Evolutionary conservation across 1,140 invertebrate species (phyloP), one percentile per base, ranked within the genome.

Genomic region (Drosophila sechellia): DNA sequence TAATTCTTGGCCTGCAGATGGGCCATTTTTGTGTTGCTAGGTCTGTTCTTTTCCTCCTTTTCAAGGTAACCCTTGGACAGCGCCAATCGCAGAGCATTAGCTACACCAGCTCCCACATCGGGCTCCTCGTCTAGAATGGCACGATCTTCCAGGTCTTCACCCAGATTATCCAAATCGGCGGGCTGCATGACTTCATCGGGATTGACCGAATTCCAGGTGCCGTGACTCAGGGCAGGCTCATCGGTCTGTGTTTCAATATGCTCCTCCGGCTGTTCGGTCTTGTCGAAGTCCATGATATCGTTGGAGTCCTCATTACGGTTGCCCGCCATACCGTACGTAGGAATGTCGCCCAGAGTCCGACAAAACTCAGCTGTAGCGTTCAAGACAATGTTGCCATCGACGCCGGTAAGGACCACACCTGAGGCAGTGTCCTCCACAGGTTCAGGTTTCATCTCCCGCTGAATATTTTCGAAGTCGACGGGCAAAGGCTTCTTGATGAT

Each of bases 321-420:
- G 39, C 97, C 96, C 48, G 97, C 95, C 89, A 96, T 95, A 13
- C 97, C 96, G 92, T 98, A 97, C 0, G 97, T 98, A 39, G 98
- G 98, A 85, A 99, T 98, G 92, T 99, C 98, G 22, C 98, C 98
- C 3, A 99, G 93, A 40, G 97, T 98, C 75, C 98, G 94, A 92
- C 98, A 99, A 94, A 99, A 99, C 93, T 99, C 98, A 1, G 98
- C 98, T 0, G 98, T 99, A 12, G 97, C 95, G 93, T 99, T 98
- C 34, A 99, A 93, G 34, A 97, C 94, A 77, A 99, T 98, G 68
- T 94, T 94, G 3, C 94, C 93, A 55, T 90, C 80, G 15, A 50
- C 72, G 3, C 79, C 49, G 42, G 49, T 70, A 1, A 80, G 43
- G 4, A 68, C 56, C 6, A 58, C 76, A 20, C 43, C 61, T 3